phyloP scores from a whole-genome alignment of 2,797 vertebrate species.

The Enteromius treurensis region DNA sequence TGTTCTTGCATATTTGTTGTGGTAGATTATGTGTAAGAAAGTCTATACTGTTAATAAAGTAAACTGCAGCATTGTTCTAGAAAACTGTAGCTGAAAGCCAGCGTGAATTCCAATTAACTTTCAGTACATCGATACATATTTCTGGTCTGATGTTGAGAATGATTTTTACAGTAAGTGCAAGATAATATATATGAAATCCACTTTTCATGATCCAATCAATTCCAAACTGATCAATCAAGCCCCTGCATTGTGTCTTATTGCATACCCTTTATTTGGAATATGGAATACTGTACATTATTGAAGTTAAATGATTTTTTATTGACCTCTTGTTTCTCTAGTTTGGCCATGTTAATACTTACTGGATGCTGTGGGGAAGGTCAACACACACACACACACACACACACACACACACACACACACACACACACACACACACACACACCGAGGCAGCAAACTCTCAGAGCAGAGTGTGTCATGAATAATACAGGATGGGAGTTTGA shows the following conservation, averaged over 20 bases:
- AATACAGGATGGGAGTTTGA: constrained; percentile 72
- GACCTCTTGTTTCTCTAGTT: constrained; percentile 24
- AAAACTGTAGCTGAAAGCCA: neutral
- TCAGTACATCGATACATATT: neutral
- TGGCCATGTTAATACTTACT: constrained; percentile 32
- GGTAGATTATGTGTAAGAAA: neutral
- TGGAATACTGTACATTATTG: neutral
- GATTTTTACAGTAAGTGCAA: neutral
- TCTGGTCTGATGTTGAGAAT: neutral
- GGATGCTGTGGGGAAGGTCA: neutral
- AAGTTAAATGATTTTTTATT: neutral
- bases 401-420: constrained; percentile 52
- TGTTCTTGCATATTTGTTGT: neutral
- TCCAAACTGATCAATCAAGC: neutral
- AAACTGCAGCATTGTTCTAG: neutral
- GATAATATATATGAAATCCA: neutral
- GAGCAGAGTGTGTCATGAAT: constrained; percentile 71
- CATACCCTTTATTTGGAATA: neutral
- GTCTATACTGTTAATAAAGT: neutral
- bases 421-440: constrained; percentile 50
- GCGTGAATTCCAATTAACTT: neutral
- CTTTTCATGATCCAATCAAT: neutral
- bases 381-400: constrained; percentile 48
- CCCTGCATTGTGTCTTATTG: neutral
- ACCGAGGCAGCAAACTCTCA: constrained; percentile 58